These are phyloP conservation scores for Eristalis arbustorum DNA, from an alignment of 2,888 invertebrate genomes.

Conservation along the genomic window DNA sequence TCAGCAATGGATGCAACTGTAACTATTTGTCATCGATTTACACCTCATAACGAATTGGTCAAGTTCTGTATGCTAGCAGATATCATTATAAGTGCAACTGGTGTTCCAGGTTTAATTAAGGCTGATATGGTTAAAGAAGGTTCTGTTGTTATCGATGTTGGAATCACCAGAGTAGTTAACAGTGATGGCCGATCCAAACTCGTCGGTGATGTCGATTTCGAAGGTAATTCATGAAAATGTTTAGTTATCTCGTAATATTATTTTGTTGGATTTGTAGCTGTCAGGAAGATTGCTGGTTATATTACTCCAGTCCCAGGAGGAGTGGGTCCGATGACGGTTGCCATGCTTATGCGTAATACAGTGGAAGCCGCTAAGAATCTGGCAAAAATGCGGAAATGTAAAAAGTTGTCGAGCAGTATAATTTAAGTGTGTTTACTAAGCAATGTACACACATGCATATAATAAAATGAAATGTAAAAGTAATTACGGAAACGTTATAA, in stretches of 20 bases:
- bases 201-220: constrained; percentile 93
- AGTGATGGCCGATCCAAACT: constrained; percentile 85
- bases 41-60: constrained; percentile 86
- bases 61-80: constrained; percentile 81
- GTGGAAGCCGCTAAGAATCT: constrained; percentile 85
- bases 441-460: neutral
- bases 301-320: constrained; percentile 96
- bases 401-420: neutral
- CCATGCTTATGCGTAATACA: constrained; percentile 96
- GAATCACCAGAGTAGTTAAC: constrained; percentile 86
- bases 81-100: constrained; percentile 79
- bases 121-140: constrained; percentile 93
- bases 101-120: constrained; percentile 87
- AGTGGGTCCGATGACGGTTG: constrained; percentile 96
- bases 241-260: neutral
- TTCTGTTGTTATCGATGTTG: constrained; percentile 91
- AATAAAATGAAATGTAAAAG: neutral
- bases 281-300: constrained; percentile 89
- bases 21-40: constrained; percentile 91
- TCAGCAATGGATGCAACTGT: constrained; percentile 91
- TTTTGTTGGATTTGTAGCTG: constrained; percentile 77
- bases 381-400: constrained; percentile 46
- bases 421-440: neutral
- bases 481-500: too few species aligned
- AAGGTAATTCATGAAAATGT: constrained; percentile 81